Base-by-base conservation (phyloP, 2,888 invertebrate genomes). In the Odontocolon sp. region DNA sequence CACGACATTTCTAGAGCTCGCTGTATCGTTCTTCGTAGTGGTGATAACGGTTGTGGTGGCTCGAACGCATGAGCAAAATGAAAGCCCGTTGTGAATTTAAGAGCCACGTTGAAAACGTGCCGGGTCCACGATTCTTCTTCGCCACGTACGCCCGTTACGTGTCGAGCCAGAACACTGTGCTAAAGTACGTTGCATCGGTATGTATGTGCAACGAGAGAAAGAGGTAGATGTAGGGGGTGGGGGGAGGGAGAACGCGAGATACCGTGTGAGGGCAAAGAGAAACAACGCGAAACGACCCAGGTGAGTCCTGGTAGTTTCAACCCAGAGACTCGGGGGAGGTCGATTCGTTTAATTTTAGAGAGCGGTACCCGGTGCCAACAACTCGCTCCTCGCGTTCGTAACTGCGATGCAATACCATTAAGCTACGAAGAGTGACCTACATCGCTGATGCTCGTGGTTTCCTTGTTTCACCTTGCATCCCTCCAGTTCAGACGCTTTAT, bases 261-360 rank as follows among this genome's bases (percentile, higher is more conserved):
- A 68, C 36, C 42, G 59, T 56, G 16, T 31, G 47, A 50, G 67
- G 67, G 56, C 45, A 64, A 72, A 52, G 61, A 64, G 71, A 75
- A 77, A 79, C 57, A 76, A 72, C 42, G 57, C 16, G 64, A 50
- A 72, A 64, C 63, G 69, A 66, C 67, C 69, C 68, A 72, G 74
- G 68, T 74, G 71, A 71, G 66, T 66, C 52, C 28, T 23, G 14
- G 47, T 6, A 68, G 18, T 67, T 63, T 45, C 28, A 16, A 45
- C 33, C 28, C 45, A 57, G 38, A 14, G 69, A 68, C 57, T 66
- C 50, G 14, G 54, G n/a, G 38, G 68, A 74, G 75, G 68, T 79
- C 74, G 70, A 80, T 80, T 79, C 77, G 79, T 77, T 80, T 75
- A 77, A 80, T 79, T 80, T 78, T 77, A 75, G 61, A 77, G 74